Evolutionary conservation across 2,888 invertebrate genomes (phyloP).

Genomic region (Orthonychiurus folsomi): DNA sequence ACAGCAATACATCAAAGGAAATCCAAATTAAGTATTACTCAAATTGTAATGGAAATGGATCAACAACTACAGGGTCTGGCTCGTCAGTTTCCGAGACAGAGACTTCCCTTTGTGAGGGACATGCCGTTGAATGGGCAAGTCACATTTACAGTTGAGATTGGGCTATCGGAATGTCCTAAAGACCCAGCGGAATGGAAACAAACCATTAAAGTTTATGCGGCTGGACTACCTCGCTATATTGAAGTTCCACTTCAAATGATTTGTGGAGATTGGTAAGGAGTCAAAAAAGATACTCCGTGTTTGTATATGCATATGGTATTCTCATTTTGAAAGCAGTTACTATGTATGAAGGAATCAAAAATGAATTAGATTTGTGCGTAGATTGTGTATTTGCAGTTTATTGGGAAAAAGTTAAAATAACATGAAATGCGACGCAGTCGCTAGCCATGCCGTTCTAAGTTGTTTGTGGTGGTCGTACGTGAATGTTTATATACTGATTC

Average conservation of each 20-base stretch:
- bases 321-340: too few relatives aligned
- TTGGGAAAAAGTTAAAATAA: too few relatives aligned
- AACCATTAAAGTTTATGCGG: slow-evolving; percentile 2
- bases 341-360: too few relatives aligned
- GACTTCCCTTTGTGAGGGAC: not conserved
- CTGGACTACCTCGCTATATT: not conserved
- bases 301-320: too few relatives aligned
- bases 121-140: not conserved
- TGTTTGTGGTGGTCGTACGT: too few relatives aligned
- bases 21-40: slow-evolving; percentile 3
- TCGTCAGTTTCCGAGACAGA: not conserved
- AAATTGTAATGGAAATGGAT: not conserved
- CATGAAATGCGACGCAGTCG: too few relatives aligned
- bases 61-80: not conserved
- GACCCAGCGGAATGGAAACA: slow-evolving; percentile 2
- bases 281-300: too few relatives aligned
- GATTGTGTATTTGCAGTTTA: too few relatives aligned
- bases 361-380: too few relatives aligned
- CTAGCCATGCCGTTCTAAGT: too few relatives aligned
- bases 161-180: not conserved
- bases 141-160: not conserved
- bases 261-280: too few relatives aligned
- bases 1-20: not conserved
- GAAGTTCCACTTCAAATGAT: not conserved
- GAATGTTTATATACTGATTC: too few relatives aligned